A percentile compares a stretch with the other conserved stretches of the same genome.
These are phyloP conservation scores for Orientallactaga sibirica DNA, from an alignment of 2,797 vertebrate species.

Conservation along the genomic window DNA sequence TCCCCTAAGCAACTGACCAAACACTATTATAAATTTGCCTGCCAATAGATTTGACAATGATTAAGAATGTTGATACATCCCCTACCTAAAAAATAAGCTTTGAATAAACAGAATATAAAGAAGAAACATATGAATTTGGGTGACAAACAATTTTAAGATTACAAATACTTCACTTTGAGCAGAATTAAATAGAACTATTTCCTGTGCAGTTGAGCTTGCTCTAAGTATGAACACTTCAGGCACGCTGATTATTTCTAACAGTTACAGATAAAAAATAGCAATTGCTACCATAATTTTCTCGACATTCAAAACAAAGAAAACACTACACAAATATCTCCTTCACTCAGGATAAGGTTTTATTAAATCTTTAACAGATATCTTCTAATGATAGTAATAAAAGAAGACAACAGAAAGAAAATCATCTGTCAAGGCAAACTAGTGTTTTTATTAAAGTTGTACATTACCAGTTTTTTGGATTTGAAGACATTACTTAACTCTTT, in stretches of 20 bases:
- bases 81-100: constrained; percentile 68
- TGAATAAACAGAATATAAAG: constrained; percentile 69
- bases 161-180: constrained; percentile 61
- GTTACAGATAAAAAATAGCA: constrained; percentile 49
- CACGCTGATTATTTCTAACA: constrained; percentile 41
- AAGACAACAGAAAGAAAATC: neutral
- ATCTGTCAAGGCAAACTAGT: neutral
- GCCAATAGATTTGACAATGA: constrained; percentile 75
- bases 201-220: constrained; percentile 37
- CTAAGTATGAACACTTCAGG: constrained; percentile 59
- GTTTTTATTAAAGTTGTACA: neutral
- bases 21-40: constrained; percentile 33
- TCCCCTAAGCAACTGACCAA: constrained; percentile 83
- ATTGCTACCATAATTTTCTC: constrained; percentile 52
- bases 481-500: constrained; percentile 4
- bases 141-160: constrained; percentile 39
- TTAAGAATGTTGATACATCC: constrained; percentile 73
- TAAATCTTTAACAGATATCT: constrained; percentile 3
- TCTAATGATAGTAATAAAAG: constrained; percentile 45
- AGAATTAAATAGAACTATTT: constrained; percentile 61
- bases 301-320: constrained; percentile 66
- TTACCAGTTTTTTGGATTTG: neutral
- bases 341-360: constrained; percentile 61
- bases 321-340: neutral
- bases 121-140: constrained; percentile 67